Evolutionary conservation across 2,888 invertebrate species (phyloP).

Genomic region (Chymomyza procnemis): DNA sequence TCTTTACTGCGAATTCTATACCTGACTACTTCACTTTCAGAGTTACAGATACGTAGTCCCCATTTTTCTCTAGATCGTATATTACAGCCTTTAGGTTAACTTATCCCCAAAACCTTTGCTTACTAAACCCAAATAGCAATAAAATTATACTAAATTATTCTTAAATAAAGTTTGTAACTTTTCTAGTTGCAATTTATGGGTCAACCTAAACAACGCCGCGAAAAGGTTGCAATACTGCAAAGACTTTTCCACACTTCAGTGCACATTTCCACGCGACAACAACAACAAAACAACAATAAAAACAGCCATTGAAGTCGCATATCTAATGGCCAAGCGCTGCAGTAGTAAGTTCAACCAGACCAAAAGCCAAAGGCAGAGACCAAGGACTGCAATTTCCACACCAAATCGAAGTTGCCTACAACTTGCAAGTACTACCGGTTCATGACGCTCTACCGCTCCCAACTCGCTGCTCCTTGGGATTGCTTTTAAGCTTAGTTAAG

Average conservation of each 20-base stretch:
- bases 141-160: background rate
- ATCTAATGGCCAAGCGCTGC: slow-evolving; percentile 36
- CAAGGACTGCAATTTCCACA: slow-evolving; percentile 37
- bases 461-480: slow-evolving; percentile 11
- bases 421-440: no score
- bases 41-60: no score
- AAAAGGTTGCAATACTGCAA: slow-evolving; percentile 36
- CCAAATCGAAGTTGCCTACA: slow-evolving; percentile 42
- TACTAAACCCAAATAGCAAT: background rate
- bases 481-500: slow-evolving; percentile 68
- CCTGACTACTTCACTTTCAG: no score
- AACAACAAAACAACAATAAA: slow-evolving; percentile 25
- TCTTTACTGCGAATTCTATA: no score
- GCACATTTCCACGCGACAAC: slow-evolving; percentile 14
- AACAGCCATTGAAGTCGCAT: slow-evolving; percentile 9
- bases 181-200: background rate
- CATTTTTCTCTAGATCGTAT: no score
- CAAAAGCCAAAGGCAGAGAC: background rate
- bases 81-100: no score
- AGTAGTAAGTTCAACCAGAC: background rate
- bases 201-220: slow-evolving; percentile 39
- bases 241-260: slow-evolving; percentile 46
- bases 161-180: background rate
- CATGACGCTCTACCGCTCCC: background rate
- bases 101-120: no score